Base-by-base conservation (phyloP, 2,797 vertebrate species). In the Enteromius fasciolatus region DNA sequence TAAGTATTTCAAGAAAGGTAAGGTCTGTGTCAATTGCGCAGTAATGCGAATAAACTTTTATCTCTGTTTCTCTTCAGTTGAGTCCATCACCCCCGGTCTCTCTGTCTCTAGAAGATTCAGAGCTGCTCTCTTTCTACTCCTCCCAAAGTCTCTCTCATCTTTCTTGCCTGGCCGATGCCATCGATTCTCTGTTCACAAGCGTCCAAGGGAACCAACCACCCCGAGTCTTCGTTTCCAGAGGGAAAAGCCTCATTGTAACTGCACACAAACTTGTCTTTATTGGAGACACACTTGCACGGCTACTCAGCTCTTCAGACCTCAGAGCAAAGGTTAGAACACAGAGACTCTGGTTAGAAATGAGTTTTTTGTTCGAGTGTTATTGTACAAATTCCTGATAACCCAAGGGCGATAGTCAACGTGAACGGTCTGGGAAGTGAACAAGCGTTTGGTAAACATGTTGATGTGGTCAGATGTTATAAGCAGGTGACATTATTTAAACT, bases 181-280 rank as follows among this genome's bases (percentile, higher is more conserved):
- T 97, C 41, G 95, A 96, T 0, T 94, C 95, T 41, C 95, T 97
- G 67, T 94, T 94, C 85, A 91, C 91, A 91, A 97, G 96, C 73
- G 94, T 96, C 54, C 94, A 93, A 83, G 95, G 95, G 80, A 96
- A 95, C 90, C 96, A 97, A 78, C 96, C 97, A 0, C 97, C 97
- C 0, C 91, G 95, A 46, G 91, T 96, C 88, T 97, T 97, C 0
- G 96, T 97, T 41, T 95, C 96, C 57, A 93, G 96, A 1, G 94
- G 96, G 17, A 97, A 97, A 90, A 95, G 93, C 77, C 93, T 98
- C 86, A 96, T 98, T 0, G 96, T 97, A 87, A 96, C 96, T 0
- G 97, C 97, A 0, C 97, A 97, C 92, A 97, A 96, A 77, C 93
- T 98, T 80, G 96, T 98, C 78, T 97, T 98, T n/a, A 96, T 97